Evolutionary conservation across 2,888 invertebrate species (phyloP).

Genomic region (Sympetrum striolatum): DNA sequence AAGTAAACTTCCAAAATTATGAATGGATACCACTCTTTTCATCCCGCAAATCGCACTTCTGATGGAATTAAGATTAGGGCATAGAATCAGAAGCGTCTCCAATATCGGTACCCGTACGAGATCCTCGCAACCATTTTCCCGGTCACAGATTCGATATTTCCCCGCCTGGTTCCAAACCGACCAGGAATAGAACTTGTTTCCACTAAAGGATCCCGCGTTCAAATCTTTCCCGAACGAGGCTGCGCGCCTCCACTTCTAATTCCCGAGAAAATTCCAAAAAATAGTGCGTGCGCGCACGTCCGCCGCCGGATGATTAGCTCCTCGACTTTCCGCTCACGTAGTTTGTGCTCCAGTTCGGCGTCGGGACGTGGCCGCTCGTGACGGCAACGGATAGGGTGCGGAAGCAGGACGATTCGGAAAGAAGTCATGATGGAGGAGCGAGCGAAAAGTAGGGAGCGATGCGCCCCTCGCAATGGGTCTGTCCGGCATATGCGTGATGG

Average conservation of each 20-base stretch:
- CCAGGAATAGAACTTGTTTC: neutral
- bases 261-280: neutral
- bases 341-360: slow-evolving; percentile 22
- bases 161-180: neutral
- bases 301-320: neutral
- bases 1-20: no score
- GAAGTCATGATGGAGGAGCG: neutral
- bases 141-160: no score
- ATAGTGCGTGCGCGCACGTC: neutral
- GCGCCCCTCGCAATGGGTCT: neutral
- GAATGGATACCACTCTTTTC: no score
- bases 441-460: neutral
- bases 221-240: no score
- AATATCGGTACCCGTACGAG: no score
- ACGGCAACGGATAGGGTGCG: neutral
- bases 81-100: no score
- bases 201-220: neutral
- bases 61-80: no score
- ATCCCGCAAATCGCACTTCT: no score
- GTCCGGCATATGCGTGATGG: neutral
- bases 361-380: slow-evolving; percentile 29
- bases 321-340: slow-evolving; percentile 27
- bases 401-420: neutral
- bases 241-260: no score
- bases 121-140: no score